Evolutionary conservation across 2,113 vertebrate genomes (phyloP).

Genomic region (Haplotaxodon microlepis): DNA sequence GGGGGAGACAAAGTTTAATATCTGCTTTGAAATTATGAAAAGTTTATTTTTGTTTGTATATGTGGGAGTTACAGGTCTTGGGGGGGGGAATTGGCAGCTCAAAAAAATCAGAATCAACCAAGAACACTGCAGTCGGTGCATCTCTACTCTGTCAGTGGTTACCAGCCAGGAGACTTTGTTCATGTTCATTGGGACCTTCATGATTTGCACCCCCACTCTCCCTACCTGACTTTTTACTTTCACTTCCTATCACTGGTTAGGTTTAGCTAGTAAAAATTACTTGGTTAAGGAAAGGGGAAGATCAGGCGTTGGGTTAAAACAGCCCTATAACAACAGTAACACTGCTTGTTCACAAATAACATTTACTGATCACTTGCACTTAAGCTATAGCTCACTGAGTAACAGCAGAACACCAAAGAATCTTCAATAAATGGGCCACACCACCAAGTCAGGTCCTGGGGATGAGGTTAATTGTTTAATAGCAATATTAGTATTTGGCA

Average conservation of each 20-base stretch:
- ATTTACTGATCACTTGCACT: not conserved
- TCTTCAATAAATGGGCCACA: not conserved
- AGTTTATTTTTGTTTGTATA: not conserved
- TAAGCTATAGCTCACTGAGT: not conserved
- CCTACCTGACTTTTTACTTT: not conserved
- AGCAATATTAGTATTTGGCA: not conserved
- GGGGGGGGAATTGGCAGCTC: not conserved
- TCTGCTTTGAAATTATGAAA: not conserved
- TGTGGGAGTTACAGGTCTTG: not conserved
- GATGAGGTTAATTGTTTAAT: not conserved
- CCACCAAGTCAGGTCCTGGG: not conserved
- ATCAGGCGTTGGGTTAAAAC: not conserved
- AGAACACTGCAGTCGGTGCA: not conserved
- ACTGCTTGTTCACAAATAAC: not conserved
- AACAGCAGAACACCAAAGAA: not conserved
- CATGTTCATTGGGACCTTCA: not conserved
- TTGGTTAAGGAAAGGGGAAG: not conserved
- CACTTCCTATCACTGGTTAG: not conserved
- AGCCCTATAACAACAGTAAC: not conserved
- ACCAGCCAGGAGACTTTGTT: not conserved
- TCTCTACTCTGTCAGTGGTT: not conserved
- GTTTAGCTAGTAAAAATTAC: not conserved
- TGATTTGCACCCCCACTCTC: not conserved
- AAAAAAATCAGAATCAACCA: not conserved
- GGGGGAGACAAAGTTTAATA: not conserved